Conservation (phyloP, 2,113 vertebrate species). For the Dipodomys stephensi region DNA sequence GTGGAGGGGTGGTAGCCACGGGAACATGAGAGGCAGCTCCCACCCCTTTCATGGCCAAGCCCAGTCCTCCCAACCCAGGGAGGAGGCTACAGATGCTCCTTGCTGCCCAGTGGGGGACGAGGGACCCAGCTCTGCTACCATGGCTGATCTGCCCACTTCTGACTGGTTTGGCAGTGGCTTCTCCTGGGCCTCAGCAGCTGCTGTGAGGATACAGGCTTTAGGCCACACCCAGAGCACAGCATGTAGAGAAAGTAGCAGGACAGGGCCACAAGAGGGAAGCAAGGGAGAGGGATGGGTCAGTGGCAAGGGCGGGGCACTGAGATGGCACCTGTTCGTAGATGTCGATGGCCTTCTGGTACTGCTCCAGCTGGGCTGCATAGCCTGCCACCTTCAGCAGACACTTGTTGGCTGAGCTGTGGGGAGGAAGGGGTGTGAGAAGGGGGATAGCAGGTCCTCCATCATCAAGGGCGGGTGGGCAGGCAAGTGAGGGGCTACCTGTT, state of each 20-base stretch:
- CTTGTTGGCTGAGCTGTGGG: conserved; percentile 94
- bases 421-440: neutral
- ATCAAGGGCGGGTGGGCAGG: rapidly evolving
- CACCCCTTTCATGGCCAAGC: neutral
- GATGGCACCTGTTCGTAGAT: conserved; percentile 93
- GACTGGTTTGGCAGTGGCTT: neutral
- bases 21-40: neutral
- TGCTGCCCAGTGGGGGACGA: neutral
- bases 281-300: neutral
- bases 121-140: neutral
- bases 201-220: neutral
- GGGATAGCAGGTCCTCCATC: neutral
- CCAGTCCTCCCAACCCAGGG: neutral
- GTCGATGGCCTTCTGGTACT: conserved; percentile 95
- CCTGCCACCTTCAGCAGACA: conserved; percentile 96
- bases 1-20: neutral
- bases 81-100: neutral
- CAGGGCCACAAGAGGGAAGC: rapidly evolving
- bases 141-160: neutral
- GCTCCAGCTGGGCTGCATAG: conserved; percentile 94
- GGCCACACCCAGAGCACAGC: no score
- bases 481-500: conserved; percentile 87
- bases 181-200: neutral
- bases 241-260: neutral
- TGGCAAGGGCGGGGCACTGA: neutral